phyloP scores from a whole-genome alignment of 2,888 invertebrate species.

The Hofmannophila pseudospretella region DNA sequence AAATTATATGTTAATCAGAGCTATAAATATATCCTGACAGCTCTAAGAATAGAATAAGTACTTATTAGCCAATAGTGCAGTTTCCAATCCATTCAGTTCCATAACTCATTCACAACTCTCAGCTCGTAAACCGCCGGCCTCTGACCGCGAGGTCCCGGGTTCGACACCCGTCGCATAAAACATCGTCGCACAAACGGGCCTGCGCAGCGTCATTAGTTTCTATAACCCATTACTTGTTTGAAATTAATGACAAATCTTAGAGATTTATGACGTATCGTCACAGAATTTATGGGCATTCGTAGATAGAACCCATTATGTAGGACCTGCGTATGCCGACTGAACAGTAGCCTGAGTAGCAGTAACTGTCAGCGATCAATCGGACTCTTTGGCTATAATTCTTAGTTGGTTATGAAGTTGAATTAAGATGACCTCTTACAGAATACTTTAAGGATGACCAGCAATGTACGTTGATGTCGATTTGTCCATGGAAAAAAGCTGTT shows the following conservation, averaged over 20 bases:
- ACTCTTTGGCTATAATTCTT: too few species aligned
- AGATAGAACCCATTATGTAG: too few species aligned
- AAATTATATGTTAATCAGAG: conserved; percentile 14
- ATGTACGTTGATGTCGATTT: too few species aligned
- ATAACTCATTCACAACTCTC: conserved; percentile 11
- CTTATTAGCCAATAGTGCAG: conserved; percentile 13
- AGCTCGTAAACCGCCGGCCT: conserved; percentile 10
- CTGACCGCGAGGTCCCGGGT: conserved; percentile 12
- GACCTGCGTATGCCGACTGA: too few species aligned
- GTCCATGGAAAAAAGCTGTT: too few species aligned
- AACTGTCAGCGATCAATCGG: too few species aligned
- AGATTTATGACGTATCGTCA: neutral
- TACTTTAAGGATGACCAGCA: too few species aligned
- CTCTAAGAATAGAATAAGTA: too few species aligned
- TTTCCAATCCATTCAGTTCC: conserved; percentile 7
- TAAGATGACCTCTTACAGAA: too few species aligned
- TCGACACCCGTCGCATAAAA: conserved; percentile 15
- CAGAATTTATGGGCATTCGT: neutral
- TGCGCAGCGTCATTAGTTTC: neutral
- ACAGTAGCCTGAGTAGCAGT: too few species aligned
- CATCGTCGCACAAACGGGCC: conserved; percentile 1
- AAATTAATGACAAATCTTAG: too few species aligned
- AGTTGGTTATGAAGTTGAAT: too few species aligned
- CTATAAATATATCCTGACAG: conserved; percentile 16
- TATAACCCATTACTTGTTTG: neutral